Percentiles rank a stretch among this genome's conserved stretches.
Evolutionary conservation across 2,113 vertebrate species (phyloP).

Genomic region (Hydrolagus affinis): DNA sequence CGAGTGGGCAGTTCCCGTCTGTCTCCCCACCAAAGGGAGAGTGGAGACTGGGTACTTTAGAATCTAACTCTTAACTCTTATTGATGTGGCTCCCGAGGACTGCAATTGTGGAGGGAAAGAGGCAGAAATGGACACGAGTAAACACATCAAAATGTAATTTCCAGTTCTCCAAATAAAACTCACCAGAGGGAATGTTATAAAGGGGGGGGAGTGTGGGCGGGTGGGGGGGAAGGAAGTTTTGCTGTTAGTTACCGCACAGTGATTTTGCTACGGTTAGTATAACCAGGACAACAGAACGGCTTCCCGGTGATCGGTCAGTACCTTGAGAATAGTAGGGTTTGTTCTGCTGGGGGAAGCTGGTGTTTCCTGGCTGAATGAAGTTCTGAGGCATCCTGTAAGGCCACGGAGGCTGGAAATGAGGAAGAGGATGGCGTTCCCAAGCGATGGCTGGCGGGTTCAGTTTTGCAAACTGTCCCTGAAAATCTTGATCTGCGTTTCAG

Average conservation of each 20-base stretch:
- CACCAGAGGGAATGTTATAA: not conserved
- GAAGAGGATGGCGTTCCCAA: constrained; percentile 75
- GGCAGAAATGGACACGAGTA: not conserved
- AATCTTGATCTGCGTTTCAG: constrained; percentile 70
- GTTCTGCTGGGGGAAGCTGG: constrained; percentile 68
- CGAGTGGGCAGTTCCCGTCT: too few relatives aligned
- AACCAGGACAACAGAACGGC: not conserved
- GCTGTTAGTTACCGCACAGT: constrained; percentile 1
- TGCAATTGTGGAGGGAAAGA: too few relatives aligned
- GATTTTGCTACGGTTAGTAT: not conserved
- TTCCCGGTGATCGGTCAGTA: constrained; percentile 42
- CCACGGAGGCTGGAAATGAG: constrained; percentile 83
- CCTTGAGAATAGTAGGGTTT: constrained; percentile 84
- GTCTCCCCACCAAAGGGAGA: too few relatives aligned
- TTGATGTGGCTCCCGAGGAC: too few relatives aligned
- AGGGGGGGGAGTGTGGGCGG: too few relatives aligned
- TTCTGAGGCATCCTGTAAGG: constrained; percentile 85
- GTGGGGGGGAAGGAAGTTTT: too few relatives aligned
- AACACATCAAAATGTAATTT: not conserved
- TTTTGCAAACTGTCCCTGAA: constrained; percentile 73
- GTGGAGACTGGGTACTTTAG: too few relatives aligned
- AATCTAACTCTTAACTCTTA: too few relatives aligned
- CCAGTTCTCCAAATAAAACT: not conserved
- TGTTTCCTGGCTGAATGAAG: constrained; percentile 84
- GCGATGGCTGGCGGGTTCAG: constrained; percentile 68